phyloP scores from a whole-genome alignment of 2,113 vertebrate genomes.

The Dinomys branickii region DNA sequence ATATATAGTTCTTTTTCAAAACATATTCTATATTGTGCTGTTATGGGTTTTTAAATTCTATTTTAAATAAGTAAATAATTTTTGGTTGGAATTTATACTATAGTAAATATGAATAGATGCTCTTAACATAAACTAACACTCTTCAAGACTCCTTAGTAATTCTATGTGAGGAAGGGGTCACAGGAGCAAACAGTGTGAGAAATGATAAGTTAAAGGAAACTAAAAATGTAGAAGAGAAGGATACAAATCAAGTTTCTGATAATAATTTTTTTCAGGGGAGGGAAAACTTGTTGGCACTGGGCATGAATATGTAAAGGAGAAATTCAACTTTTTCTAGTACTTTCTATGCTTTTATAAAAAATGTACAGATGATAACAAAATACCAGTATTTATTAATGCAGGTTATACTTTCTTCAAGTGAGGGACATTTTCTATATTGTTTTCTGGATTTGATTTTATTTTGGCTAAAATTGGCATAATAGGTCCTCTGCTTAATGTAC shows the following conservation, averaged over 20 bases:
- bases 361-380: slow-evolving; percentile 14
- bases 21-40: background rate
- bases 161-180: background rate
- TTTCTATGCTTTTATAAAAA: background rate
- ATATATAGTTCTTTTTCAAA: slow-evolving; percentile 9
- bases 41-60: background rate
- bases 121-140: background rate
- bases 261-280: background rate
- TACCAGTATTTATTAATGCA: background rate
- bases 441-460: background rate
- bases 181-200: background rate
- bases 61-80: background rate
- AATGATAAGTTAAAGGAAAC: background rate
- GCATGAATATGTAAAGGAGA: background rate
- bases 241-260: background rate
- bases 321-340: background rate
- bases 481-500: background rate
- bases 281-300: background rate
- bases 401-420: background rate
- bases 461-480: background rate
- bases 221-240: background rate
- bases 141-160: background rate
- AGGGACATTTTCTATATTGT: background rate
- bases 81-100: background rate
- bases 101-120: background rate